Base-by-base conservation (phyloP, 30 jellyfish, hydroid and myxozoan genomes). In the Chrysaora quinquecirrha region DNA sequence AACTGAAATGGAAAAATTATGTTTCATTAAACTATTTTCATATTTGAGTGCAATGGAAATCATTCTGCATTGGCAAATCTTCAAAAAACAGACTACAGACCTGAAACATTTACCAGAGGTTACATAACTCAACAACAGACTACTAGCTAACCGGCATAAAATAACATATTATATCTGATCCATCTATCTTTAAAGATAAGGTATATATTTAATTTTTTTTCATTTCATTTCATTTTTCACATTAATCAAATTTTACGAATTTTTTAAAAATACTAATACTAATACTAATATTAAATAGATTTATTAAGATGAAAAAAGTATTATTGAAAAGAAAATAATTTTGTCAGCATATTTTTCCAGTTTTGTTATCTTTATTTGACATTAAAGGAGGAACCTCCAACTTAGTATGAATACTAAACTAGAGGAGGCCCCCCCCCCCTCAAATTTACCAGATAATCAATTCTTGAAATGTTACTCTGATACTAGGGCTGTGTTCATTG, bases 361-460 rank as follows among this genome's bases (percentile, higher is more conserved):
- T 27, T 29, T 29, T 29, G 48, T 32, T 27, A 32, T 27, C 48
- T 64, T 64, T 64, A 27, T 29, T 32, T 32, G 50, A 29, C 27
- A 29, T 32, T 28, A 27, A 29, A 32, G 76, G 76, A 64, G 50
- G 76, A 64, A 29, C 76, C 20, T 64, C 48, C 50, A 64, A 27
- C 50, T 32, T 19, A 64, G 48, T 32, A 52, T 52, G 68, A 52
- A 52, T 52, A 52, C 68, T 52, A 52, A 52, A 4, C 68, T 12
- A 52, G 68, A 52, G 68, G 68, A 52, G 68, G 68, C 68, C 68
- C 68, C 68, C 68, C 68, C 68, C 29, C 68, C 68, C 68, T 52
- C 68, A 52, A 52, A 52, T 52, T 52, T 52, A 25, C 68, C 68
- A 52, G 68, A 52, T 10, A 52, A 52, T 52, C 24, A 52, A 52